Conservation (phyloP, 2,888 invertebrate species). For the Ptychoptera albimana region DNA sequence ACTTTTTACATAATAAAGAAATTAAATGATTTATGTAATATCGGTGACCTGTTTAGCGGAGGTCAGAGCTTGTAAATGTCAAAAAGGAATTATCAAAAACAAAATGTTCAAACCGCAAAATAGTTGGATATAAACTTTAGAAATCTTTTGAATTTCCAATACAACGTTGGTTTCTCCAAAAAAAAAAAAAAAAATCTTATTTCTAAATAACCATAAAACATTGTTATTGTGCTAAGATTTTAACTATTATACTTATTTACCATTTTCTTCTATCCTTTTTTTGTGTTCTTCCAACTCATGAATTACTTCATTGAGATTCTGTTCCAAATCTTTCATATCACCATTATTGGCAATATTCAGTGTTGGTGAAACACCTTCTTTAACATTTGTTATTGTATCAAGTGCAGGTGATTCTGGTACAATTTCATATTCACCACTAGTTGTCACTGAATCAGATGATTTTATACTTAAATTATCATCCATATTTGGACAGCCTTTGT, state of each 20-base stretch:
- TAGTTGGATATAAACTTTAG: too few species aligned
- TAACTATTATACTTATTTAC: neutral
- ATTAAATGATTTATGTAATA: too few species aligned
- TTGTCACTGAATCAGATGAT: slow-evolving; percentile 49
- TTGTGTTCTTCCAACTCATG: slow-evolving; percentile 20
- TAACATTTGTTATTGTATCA: neutral
- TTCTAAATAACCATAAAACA: too few species aligned
- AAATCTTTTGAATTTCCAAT: too few species aligned
- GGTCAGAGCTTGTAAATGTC: too few species aligned
- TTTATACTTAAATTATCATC: slow-evolving; percentile 48
- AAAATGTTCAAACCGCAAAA: too few species aligned
- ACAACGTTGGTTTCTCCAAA: too few species aligned
- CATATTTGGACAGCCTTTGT: slow-evolving; percentile 22
- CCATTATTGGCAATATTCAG: slow-evolving; percentile 46
- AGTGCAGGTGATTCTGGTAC: slow-evolving; percentile 34
- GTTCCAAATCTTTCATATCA: slow-evolving; percentile 43
- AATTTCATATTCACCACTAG: slow-evolving; percentile 54
- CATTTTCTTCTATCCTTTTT: neutral
- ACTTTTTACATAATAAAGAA: too few species aligned
- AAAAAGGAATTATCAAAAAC: too few species aligned
- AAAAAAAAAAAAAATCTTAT: too few species aligned
- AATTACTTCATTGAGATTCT: slow-evolving; percentile 41
- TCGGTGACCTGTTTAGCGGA: too few species aligned
- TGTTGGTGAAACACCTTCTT: slow-evolving; percentile 33
- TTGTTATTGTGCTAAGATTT: too few species aligned